Evolutionary conservation across 2,888 invertebrate genomes (phyloP), one percentile per base, ranked within the genome.

Genomic region (Mellilla xanthometata): DNA sequence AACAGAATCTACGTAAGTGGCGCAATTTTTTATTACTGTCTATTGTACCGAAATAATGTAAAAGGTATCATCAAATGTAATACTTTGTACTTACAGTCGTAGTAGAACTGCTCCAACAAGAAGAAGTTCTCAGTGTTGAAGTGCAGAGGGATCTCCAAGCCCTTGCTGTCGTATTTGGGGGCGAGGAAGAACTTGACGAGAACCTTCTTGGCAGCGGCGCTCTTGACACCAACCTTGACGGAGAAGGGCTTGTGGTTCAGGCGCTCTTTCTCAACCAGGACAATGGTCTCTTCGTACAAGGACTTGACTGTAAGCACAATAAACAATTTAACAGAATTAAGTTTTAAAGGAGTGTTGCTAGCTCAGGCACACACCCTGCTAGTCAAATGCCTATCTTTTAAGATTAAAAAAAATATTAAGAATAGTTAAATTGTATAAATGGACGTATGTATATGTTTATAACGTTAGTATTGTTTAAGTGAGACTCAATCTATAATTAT

Each of bases 171-270:
- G 65, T 91, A 92, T 73, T 93, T 94, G 4, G 95, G 95, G 38
- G 93, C 94, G 30, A 94, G 65, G 91, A 92, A 95, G 45, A 93
- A 81, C 50, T 91, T 92, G 5, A 95, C 88, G 2, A 90, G 76
- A 0, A 84, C 83, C 45, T 88, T 91, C 61, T 81, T 66, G 33
- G 76, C 60, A 3, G 82, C 91, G 42, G 92, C 91, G 35, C 93
- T 90, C 53, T 90, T 87, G 11, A 95, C 90, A 13, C 90, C 76
- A 32, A 94, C 81, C 46, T 91, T 91, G 62, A 93, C 87, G 60
- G 84, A 90, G 90, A 93, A 95, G 5, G 91, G 90, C 56, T 94
- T 93, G 85, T 95, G 93, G 78, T 94, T 94, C 34, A 95, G 78
- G 49, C 93, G 92, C 49, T 91, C 81, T 62, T 93, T 93, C 44